Percentiles rank a stretch among this genome's conserved stretches.
Evolutionary conservation across 2,113 vertebrate species (phyloP).

Genomic region (Calyptommatus sinebrachiatus): DNA sequence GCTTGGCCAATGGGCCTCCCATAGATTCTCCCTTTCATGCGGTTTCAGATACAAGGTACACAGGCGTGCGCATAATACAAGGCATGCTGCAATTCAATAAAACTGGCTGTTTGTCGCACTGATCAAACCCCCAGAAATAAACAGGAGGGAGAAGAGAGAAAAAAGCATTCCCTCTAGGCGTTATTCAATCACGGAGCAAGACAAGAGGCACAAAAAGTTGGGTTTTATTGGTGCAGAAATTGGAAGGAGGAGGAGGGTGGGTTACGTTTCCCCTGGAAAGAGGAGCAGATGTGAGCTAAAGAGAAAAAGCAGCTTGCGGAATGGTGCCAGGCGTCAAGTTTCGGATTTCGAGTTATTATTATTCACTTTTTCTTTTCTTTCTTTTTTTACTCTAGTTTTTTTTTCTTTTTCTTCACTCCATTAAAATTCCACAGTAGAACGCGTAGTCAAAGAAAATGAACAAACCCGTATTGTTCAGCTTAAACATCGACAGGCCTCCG

Average conservation of each 20-base stretch:
- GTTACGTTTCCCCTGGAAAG: slow-evolving; percentile 23
- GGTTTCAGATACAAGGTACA: slow-evolving; percentile 11
- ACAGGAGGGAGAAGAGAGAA: slow-evolving; percentile 10
- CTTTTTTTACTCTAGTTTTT: background rate
- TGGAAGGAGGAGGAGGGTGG: fast-evolving
- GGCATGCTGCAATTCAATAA: slow-evolving; percentile 4
- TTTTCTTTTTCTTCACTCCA: slow-evolving; percentile 43
- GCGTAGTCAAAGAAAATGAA: slow-evolving; percentile 51
- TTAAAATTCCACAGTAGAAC: slow-evolving; percentile 65
- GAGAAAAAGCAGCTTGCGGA: slow-evolving; percentile 15
- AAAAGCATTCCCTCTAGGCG: background rate
- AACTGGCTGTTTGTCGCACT: background rate
- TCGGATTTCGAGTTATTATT: slow-evolving; percentile 26
- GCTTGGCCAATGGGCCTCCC: background rate
- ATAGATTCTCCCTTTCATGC: background rate
- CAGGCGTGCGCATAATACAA: background rate
- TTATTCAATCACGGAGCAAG: fast-evolving
- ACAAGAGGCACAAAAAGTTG: slow-evolving; percentile 26
- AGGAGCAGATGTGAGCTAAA: slow-evolving; percentile 5
- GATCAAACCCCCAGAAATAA: slow-evolving; percentile 14
- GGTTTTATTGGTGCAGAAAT: slow-evolving; percentile 13
- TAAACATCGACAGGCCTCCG: slow-evolving; percentile 5
- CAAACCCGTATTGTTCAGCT: slow-evolving; percentile 57
- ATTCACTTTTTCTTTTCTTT: background rate
- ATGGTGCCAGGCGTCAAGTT: background rate